phyloP scores from a whole-genome alignment of 2,797 vertebrate genomes.

The Ispidina lecontei region DNA sequence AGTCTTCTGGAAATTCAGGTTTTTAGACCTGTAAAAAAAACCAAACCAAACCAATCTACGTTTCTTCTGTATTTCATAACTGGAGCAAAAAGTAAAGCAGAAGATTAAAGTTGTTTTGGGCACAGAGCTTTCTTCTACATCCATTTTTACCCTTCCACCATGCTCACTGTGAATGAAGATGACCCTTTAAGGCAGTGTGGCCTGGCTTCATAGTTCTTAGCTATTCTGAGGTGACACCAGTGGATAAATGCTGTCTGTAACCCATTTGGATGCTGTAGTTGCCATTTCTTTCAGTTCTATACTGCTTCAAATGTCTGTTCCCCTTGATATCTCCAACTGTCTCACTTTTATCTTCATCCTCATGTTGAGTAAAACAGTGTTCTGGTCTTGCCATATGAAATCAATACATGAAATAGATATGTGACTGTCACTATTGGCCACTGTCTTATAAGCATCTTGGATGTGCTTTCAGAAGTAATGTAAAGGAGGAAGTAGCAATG shows the following conservation, averaged over 20 bases:
- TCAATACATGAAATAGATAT: conserved; percentile 33
- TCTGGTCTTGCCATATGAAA: neutral
- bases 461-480: neutral
- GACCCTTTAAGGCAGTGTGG: neutral
- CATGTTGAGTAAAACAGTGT: neutral
- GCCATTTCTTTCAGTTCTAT: accelerated
- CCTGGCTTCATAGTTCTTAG: neutral
- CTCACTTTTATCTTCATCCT: conserved; percentile 20
- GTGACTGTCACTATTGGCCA: neutral
- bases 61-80: neutral
- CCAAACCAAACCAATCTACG: neutral
- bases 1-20: neutral
- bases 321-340: neutral
- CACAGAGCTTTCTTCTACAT: neutral
- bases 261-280: neutral
- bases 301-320: conserved; percentile 13
- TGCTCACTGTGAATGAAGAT: neutral
- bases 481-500: neutral
- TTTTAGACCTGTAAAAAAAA: neutral
- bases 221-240: neutral
- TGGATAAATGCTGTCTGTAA: neutral
- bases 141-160: neutral
- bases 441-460: neutral
- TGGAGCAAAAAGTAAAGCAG: neutral
- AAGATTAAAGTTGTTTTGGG: neutral